Conservation (phyloP, 1,140 invertebrate genomes). For the Aphidius gifuensis region DNA sequence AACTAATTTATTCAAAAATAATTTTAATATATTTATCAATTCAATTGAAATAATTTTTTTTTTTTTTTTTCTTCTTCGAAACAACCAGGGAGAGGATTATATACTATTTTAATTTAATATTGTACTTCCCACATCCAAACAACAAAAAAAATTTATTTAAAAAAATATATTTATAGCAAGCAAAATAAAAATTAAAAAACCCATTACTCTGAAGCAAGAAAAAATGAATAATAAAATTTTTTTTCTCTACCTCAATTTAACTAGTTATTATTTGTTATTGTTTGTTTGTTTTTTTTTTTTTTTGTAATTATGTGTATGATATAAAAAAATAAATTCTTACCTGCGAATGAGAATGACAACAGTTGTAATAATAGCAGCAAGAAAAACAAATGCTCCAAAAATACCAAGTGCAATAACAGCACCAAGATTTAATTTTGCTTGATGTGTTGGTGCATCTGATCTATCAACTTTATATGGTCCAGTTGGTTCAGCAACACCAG, state of each 20-base stretch:
- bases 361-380: slow-evolving; percentile 84
- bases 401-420: slow-evolving; percentile 86
- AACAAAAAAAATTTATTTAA: no score
- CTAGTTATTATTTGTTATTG: not conserved
- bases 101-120: no score
- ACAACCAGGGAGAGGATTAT: no score
- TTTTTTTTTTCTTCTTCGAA: not conserved
- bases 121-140: no score
- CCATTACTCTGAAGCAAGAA: not conserved
- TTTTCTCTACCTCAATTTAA: slow-evolving; percentile 8
- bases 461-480: slow-evolving; percentile 67
- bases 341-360: slow-evolving; percentile 85
- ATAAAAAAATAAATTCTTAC: slow-evolving; percentile 57
- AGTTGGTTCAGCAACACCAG: slow-evolving; percentile 62
- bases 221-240: not conserved
- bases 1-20: no score
- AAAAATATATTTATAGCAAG: not conserved
- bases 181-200: not conserved
- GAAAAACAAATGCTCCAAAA: slow-evolving; percentile 85
- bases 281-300: no score
- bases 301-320: no score
- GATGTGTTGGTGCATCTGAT: slow-evolving; percentile 62
- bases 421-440: slow-evolving; percentile 76
- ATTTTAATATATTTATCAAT: no score
- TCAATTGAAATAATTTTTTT: no score